These are phyloP conservation scores for Neogobius melanostomus DNA, from an alignment of 2,113 vertebrate genomes.

Conservation along the genomic window DNA sequence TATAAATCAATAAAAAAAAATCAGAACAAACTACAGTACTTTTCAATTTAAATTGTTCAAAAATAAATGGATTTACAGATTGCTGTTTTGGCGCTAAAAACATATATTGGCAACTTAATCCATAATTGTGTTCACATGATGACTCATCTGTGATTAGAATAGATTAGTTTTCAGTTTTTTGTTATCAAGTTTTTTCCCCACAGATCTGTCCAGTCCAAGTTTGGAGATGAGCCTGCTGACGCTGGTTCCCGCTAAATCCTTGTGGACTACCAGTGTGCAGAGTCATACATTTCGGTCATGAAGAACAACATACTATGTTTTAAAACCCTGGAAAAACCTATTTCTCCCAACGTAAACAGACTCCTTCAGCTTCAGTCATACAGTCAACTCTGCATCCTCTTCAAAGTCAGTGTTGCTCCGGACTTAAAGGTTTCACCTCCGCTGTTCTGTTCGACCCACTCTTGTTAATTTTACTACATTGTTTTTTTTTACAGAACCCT, in stretches of 20 bases:
- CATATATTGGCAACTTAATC: too few species aligned
- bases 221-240: slow-evolving; percentile 59
- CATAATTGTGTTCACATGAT: slow-evolving; percentile 19
- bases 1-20: too few species aligned
- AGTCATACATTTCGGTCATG: slow-evolving; percentile 41
- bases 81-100: too few species aligned
- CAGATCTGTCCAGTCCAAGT: slow-evolving; percentile 54
- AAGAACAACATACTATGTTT: slow-evolving; percentile 48
- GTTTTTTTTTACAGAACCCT: slow-evolving; percentile 64
- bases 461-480: slow-evolving; percentile 64
- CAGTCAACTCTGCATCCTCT: slow-evolving; percentile 24
- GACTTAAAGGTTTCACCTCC: slow-evolving; percentile 41
- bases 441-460: slow-evolving; percentile 4
- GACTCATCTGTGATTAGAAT: slow-evolving; percentile 61
- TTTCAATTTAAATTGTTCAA: too few species aligned
- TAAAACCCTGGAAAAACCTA: too few species aligned
- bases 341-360: too few species aligned
- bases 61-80: too few species aligned
- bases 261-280: slow-evolving; percentile 48
- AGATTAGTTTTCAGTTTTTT: slow-evolving; percentile 38
- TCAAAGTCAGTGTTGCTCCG: slow-evolving; percentile 29
- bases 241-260: slow-evolving; percentile 34
- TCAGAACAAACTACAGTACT: too few species aligned
- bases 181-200: slow-evolving; percentile 2
- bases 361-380: slow-evolving; percentile 29